Base-by-base conservation (phyloP, 2,888 invertebrate genomes). In the Matsumyia berberina region DNA sequence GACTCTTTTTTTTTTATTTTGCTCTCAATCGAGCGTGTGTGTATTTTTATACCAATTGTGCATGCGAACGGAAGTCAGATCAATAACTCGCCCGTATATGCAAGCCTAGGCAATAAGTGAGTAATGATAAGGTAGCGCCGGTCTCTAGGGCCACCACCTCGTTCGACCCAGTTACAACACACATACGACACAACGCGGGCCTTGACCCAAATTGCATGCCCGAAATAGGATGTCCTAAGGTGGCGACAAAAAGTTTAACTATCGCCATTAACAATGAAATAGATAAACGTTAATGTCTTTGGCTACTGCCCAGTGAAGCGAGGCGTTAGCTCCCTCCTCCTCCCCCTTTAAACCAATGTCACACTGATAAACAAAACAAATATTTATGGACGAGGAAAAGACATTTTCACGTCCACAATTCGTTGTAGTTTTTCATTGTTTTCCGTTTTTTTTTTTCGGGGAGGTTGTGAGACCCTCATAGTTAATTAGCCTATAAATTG, bases 401-500 rank as follows among this genome's bases (percentile, higher is more conserved):
- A 64, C 55, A 83, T 73, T 78, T 78, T 83, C 67, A 83, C 72
- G 82, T 83, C 77, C 70, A 82, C 70, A 64, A 83, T 62, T 78
- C 66, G 57, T 66, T 62, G 76, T 57, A 70, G 42, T 39, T 53
- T 24, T 62, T 76, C 60, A 46, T 3, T 29, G 35, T 5, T 49
- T 49, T 29, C n/a, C n/a, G n/a, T n/a, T n/a, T n/a, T 19, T 19
- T 9, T 8, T 15, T 8, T 5, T 35, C 24, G 9, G 6, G 55
- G n/a, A 9, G 60, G 15, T 2, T n/a, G 44, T 15, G 29, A 11
- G 31, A 29, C 60, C 60, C 67, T 62, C 58, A 82, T 73, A 73
- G 39, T 74, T 83, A 83, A 79, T 83, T 79, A 73, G 49, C 83
- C 73, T 74, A 79, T 83, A 79, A 83, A 83, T 73, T 83, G 83